A percentile compares a stretch with the other conserved stretches of the same genome.
phyloP scores from a whole-genome alignment of 1,140 invertebrate species.

The Neotoxoptera formosana region DNA sequence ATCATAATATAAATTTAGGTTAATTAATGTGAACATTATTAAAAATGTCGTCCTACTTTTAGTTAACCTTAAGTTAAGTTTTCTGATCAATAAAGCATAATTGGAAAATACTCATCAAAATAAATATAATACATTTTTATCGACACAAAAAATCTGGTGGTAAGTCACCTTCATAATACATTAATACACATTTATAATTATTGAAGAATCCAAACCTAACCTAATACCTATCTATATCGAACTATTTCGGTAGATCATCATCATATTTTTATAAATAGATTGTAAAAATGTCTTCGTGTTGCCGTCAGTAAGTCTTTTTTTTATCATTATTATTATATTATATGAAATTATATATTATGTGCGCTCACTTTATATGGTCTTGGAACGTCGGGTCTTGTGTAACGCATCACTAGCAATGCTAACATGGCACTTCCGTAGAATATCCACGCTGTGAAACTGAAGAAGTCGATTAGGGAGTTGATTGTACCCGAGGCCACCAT shows the following conservation, averaged over 20 bases:
- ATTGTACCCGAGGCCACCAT: conserved; percentile 92
- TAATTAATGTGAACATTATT: too few relatives aligned
- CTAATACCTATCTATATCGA: too few relatives aligned
- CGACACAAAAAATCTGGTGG: too few relatives aligned
- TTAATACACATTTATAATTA: not conserved
- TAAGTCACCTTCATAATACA: too few relatives aligned
- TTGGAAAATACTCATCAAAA: too few relatives aligned
- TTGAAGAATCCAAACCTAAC: not conserved
- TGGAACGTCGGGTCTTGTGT: conserved; percentile 85
- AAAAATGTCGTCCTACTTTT: too few relatives aligned
- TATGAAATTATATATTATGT: not conserved
- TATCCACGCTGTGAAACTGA: conserved; percentile 95
- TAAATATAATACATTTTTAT: too few relatives aligned
- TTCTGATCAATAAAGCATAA: too few relatives aligned
- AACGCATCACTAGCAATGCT: conserved; percentile 86
- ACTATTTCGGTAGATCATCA: not conserved
- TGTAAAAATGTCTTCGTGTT: not conserved
- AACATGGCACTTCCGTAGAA: conserved; percentile 92
- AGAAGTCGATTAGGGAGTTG: conserved; percentile 91
- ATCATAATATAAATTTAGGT: too few relatives aligned
- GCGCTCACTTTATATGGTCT: conserved; percentile 79
- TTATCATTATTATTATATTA: not conserved
- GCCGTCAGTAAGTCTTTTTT: not conserved
- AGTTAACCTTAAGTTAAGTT: too few relatives aligned
- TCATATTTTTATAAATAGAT: not conserved